Percentiles rank a stretch among this genome's conserved stretches.
phyloP scores from a whole-genome alignment of 2,888 invertebrate species.

The Candidula unifasciata region DNA sequence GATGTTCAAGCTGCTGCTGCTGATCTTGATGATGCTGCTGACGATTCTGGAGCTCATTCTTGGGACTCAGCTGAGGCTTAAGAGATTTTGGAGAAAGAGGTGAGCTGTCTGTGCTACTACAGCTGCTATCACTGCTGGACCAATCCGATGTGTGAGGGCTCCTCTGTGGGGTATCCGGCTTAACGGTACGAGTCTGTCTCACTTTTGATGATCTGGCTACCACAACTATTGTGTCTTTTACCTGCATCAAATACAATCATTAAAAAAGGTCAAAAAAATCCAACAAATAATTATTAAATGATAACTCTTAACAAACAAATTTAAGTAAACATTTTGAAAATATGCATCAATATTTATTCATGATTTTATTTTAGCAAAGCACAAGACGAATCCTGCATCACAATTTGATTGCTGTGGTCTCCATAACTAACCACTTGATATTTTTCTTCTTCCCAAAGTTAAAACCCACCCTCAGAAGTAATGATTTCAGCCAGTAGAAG shows the following conservation, averaged over 20 bases:
- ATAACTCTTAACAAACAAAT: too few relatives aligned
- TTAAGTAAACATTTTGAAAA: background rate
- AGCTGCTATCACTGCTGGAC: constrained; percentile 22
- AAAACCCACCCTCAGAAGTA: too few relatives aligned
- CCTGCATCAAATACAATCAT: constrained; percentile 62
- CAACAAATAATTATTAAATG: too few relatives aligned
- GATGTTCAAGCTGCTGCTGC: background rate
- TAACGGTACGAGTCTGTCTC: constrained; percentile 42
- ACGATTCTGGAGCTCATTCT: background rate
- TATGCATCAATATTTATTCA: too few relatives aligned
- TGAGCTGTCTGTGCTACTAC: background rate
- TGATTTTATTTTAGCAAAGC: too few relatives aligned
- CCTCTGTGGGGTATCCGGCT: background rate
- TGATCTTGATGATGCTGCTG: background rate
- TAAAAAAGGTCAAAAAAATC: background rate
- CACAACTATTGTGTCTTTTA: constrained; percentile 75
- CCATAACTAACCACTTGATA: too few relatives aligned
- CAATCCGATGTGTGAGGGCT: background rate
- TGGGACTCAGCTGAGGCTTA: background rate
- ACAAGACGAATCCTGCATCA: too few relatives aligned
- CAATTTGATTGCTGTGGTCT: too few relatives aligned
- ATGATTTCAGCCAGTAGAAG: too few relatives aligned
- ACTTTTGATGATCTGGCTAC: constrained; percentile 74
- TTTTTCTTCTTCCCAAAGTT: too few relatives aligned
- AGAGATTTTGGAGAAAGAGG: constrained; percentile 3